phyloP scores from a whole-genome alignment of 2,888 invertebrate genomes.

The Lypha dubia region DNA sequence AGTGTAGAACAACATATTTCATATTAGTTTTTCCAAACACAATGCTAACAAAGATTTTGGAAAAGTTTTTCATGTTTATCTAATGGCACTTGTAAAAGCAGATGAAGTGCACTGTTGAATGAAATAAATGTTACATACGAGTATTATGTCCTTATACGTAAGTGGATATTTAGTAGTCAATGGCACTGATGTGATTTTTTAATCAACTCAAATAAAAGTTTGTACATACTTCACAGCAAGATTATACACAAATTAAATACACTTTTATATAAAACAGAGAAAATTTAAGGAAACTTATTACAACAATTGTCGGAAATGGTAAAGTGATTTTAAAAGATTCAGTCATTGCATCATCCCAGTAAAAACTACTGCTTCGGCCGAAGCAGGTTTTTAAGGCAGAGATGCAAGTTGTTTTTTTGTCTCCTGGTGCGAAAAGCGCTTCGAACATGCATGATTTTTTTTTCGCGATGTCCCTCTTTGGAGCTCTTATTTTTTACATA shows the following conservation, averaged over 20 bases:
- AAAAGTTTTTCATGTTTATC: conserved; percentile 47
- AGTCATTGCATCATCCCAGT: no score
- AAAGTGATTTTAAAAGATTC: neutral
- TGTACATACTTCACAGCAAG: neutral
- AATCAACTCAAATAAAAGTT: conserved; percentile 6
- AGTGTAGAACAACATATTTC: neutral
- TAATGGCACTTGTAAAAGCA: conserved; percentile 28
- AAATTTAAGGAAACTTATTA: neutral
- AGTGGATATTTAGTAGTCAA: conserved; percentile 27
- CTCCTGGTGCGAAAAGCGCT: no score
- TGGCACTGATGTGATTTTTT: conserved; percentile 1
- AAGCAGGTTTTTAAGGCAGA: no score
- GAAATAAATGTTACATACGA: conserved; percentile 32
- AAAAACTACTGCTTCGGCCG: no score
- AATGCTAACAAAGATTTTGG: conserved; percentile 1
- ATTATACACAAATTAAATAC: neutral
- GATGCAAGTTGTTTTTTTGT: no score
- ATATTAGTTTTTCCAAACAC: neutral
- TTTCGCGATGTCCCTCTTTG: no score
- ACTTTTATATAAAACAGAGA: neutral
- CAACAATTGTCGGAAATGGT: neutral
- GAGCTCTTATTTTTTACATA: no score
- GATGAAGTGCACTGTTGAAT: conserved; percentile 39
- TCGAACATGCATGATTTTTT: no score
- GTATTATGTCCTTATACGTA: conserved; percentile 1